A percentile compares a stretch with the other conserved stretches of the same genome.
These are phyloP conservation scores for Pimephales promelas DNA, from an alignment of 2,113 vertebrate genomes.

Conservation along the genomic window DNA sequence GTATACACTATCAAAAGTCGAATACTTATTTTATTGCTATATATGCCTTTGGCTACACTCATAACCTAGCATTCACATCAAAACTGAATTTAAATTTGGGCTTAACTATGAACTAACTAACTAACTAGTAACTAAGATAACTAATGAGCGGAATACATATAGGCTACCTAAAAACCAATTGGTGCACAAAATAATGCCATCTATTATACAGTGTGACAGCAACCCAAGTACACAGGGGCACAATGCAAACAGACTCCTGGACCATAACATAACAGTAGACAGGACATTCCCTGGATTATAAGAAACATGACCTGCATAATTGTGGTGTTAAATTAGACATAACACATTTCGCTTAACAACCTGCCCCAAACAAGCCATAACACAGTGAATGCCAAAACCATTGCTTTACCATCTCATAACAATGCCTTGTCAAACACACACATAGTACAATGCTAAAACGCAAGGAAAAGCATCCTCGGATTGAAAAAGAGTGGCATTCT, in stretches of 20 bases:
- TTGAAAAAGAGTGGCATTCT: slow-evolving; percentile 1
- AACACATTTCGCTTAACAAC: slow-evolving; percentile 38
- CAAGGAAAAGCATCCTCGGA: neutral
- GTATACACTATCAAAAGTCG: neutral
- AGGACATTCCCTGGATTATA: slow-evolving; percentile 1
- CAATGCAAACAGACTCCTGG: neutral
- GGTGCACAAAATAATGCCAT: neutral
- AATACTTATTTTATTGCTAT: neutral
- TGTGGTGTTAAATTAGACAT: slow-evolving; percentile 37
- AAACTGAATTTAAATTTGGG: neutral
- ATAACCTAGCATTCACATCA: neutral
- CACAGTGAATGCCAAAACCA: slow-evolving; percentile 15
- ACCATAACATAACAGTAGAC: slow-evolving; percentile 22
- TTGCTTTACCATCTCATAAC: slow-evolving; percentile 29
- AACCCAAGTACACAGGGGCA: neutral
- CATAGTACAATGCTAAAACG: neutral
- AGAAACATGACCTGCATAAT: slow-evolving; percentile 23
- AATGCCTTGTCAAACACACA: slow-evolving; percentile 24
- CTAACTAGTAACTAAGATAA: neutral
- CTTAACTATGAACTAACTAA: neutral
- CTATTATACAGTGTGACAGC: neutral
- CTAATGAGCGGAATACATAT: neutral
- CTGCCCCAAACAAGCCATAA: slow-evolving; percentile 18
- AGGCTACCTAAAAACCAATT: neutral
- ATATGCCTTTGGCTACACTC: no score